Evolutionary conservation across 1,140 invertebrate species (phyloP).

Genomic region (Aphaenogaster floridana): DNA sequence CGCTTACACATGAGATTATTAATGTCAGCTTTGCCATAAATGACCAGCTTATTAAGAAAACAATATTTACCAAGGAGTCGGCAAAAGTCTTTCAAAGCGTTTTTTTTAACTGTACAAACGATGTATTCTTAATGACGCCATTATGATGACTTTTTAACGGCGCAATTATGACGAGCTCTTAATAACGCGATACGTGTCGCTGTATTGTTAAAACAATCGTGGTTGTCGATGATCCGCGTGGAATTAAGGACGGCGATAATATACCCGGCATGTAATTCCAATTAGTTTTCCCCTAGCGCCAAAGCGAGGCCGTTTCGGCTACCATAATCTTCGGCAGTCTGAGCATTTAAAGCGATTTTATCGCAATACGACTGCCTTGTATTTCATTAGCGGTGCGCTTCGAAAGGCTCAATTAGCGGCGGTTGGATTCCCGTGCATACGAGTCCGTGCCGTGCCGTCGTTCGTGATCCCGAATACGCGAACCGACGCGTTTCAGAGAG

Average conservation of each 20-base stretch:
- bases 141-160: background rate
- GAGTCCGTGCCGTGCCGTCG: background rate
- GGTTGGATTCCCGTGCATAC: slow-evolving; percentile 17
- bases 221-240: background rate
- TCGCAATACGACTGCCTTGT: slow-evolving; percentile 2
- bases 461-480: background rate
- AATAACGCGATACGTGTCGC: background rate
- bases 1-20: background rate
- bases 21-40: background rate
- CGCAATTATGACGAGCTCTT: slow-evolving; percentile 11
- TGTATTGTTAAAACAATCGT: background rate
- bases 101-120: background rate
- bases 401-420: slow-evolving; percentile 40
- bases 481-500: background rate
- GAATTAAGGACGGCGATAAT: slow-evolving; percentile 26
- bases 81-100: background rate
- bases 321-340: slow-evolving; percentile 15
- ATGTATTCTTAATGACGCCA: background rate
- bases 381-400: slow-evolving; percentile 34
- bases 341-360: slow-evolving; percentile 38
- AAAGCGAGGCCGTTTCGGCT: background rate
- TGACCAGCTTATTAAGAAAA: background rate
- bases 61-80: background rate
- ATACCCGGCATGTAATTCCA: slow-evolving; percentile 18
- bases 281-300: slow-evolving; percentile 18